Evolutionary conservation across 2,888 invertebrate species (phyloP), one percentile per base, ranked within the genome.

Genomic region (Synanthedon tipuliformis): DNA sequence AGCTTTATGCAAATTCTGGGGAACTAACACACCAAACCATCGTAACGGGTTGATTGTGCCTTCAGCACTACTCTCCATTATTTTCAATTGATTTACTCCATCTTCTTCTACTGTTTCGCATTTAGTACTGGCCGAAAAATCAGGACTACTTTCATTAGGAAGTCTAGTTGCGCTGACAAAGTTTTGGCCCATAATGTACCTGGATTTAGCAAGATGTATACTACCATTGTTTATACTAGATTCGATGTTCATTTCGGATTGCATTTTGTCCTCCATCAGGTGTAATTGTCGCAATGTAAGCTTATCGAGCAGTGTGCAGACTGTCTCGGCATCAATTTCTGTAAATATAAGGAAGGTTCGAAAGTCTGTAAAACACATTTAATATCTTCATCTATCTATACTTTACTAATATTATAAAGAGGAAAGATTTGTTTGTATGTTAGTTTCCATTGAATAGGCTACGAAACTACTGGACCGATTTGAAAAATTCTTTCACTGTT

Each of bases 21-120:
- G 95, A 0, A 95, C 94, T 41, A 97, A 78, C 45, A 95, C 90
- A 11, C 96, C 96, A 83, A 96, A 97, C 95, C 95, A 96, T 59
- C 90, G 91, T 40, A 96, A 72, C 0, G 96, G 95, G 73, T 96
- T 90, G 41, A 71, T 77, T 51, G 65, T 79, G 51, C 72, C 67
- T 15, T 74, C 72, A 13, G 66, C 61, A 53, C 66, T 64, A 58
- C 71, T 79, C 54, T 83, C 77, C 51, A 73, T 55, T 3, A 81
- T 64, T 59, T 75, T 75, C 75, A 64, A 82, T 66, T 69, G 88
- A 72, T 67, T 88, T 58, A 65, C 75, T 59, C 84, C 80, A 65
- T 80, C 77, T 52, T 82, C 83, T 41, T 83, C 81, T n/a, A 72
- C 65, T 5, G 68, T 68, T 58, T 80, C 70, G 62, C 83, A 84